These are phyloP conservation scores for Meiosimyza decipiens DNA, from an alignment of 2,888 invertebrate genomes.

Conservation along the genomic window DNA sequence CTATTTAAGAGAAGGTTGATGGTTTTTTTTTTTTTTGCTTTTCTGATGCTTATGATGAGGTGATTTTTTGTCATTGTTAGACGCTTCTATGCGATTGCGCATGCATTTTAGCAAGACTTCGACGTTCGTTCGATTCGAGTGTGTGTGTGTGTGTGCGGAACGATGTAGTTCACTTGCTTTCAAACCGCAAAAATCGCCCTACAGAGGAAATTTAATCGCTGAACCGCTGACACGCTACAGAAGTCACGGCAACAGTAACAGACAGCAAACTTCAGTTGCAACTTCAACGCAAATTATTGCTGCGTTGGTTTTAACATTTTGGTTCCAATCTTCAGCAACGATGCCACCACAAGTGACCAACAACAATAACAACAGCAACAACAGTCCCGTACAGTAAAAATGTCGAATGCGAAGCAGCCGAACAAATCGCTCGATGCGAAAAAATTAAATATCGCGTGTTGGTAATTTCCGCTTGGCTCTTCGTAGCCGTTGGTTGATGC, in stretches of 20 bases:
- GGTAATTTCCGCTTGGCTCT: conserved; percentile 37
- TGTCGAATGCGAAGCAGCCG: conserved; percentile 28
- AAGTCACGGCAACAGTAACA: conserved; percentile 29
- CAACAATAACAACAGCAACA: conserved; percentile 16
- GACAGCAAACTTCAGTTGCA: not conserved
- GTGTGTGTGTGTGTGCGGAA: not conserved
- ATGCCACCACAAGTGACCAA: conserved; percentile 16
- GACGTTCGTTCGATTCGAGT: not conserved
- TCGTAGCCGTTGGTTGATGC: conserved; percentile 30
- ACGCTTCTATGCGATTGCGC: conserved; percentile 11
- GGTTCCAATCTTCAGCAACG: conserved; percentile 5
- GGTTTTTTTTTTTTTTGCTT: not conserved
- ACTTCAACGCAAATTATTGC: conserved; percentile 32
- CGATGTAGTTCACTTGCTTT: conserved; percentile 39
- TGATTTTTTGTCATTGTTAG: conserved; percentile 16
- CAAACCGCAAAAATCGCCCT: conserved; percentile 40
- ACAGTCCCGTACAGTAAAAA: conserved; percentile 15
- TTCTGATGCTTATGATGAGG: not conserved
- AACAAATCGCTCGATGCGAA: conserved; percentile 38
- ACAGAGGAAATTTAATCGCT: conserved; percentile 39
- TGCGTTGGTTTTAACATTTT: conserved; percentile 6
- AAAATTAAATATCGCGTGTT: conserved; percentile 39
- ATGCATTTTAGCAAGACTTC: not conserved
- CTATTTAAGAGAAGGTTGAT: conserved; percentile 12
- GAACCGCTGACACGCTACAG: conserved; percentile 40